Conservation (phyloP, 2,113 vertebrate genomes). For the Pycnonotus jocosus region DNA sequence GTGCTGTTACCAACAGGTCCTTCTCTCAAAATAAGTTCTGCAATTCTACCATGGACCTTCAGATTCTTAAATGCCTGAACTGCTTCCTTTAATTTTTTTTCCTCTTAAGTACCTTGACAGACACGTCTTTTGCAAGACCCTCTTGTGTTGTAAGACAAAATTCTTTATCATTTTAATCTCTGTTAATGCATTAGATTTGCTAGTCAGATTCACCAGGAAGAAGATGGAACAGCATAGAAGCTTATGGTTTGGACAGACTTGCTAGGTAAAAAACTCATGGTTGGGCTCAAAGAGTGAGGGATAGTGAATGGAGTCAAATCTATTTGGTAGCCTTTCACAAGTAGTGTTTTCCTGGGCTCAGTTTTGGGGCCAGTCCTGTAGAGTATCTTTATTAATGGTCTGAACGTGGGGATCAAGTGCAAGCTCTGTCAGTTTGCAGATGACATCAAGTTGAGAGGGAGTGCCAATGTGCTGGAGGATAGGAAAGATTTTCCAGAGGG, state of each 20-base stretch:
- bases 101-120: not conserved
- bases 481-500: not conserved
- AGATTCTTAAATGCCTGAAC: not conserved
- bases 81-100: not conserved
- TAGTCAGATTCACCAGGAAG: not conserved
- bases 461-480: not conserved
- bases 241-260: not conserved
- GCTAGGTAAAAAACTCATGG: not conserved
- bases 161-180: not conserved
- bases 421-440: not conserved
- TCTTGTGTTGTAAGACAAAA: not conserved
- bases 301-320: not conserved
- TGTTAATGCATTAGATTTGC: not conserved
- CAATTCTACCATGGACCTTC: not conserved
- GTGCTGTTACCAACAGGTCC: not conserved
- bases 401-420: accelerated
- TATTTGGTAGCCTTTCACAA: not conserved
- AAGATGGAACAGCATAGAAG: not conserved
- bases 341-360: not conserved
- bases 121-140: not conserved
- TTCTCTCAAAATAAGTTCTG: not conserved
- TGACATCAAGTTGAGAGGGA: not conserved
- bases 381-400: not conserved
- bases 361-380: not conserved
- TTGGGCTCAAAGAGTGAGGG: not conserved